Conservation (phyloP, 2,888 invertebrate species). For the Drosophila diplacantha region DNA sequence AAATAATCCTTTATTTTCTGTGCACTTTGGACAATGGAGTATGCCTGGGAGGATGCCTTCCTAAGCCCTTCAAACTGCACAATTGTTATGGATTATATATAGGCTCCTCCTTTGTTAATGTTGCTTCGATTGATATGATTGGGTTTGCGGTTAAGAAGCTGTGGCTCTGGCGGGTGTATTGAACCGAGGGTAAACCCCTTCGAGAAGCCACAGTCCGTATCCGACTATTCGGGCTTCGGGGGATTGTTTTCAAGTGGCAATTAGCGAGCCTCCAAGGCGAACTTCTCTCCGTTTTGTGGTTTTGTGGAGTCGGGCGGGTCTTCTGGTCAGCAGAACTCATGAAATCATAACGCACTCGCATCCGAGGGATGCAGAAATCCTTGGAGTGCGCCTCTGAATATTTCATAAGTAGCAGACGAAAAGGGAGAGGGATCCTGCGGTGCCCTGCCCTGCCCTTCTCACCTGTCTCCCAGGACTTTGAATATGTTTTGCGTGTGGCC, state of each 20-base stretch:
- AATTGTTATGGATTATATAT: slow-evolving; percentile 34
- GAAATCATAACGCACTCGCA: slow-evolving; percentile 37
- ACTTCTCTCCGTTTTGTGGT: slow-evolving; percentile 36
- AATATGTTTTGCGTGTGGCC: slow-evolving; percentile 42
- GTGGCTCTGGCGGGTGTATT: slow-evolving; percentile 47
- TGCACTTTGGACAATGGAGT: slow-evolving; percentile 2
- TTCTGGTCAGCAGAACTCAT: slow-evolving; percentile 24
- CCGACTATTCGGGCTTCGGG: slow-evolving; percentile 4
- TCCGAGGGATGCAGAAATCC: slow-evolving; percentile 36
- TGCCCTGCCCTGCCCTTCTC: slow-evolving; percentile 35
- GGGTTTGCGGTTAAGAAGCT: slow-evolving; percentile 30
- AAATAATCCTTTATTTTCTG: neutral
- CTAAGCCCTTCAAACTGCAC: slow-evolving; percentile 24
- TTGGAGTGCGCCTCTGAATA: slow-evolving; percentile 56
- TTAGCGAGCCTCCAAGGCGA: slow-evolving; percentile 50
- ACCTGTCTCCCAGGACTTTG: slow-evolving; percentile 29
- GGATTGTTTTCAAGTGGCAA: slow-evolving; percentile 57
- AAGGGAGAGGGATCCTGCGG: slow-evolving; percentile 26
- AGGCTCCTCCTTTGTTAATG: slow-evolving; percentile 22
- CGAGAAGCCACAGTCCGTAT: neutral
- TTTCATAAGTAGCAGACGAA: slow-evolving; percentile 53
- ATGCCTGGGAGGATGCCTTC: neutral
- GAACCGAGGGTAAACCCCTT: slow-evolving; percentile 36
- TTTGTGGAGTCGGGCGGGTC: neutral
- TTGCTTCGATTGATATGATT: slow-evolving; percentile 37